phyloP scores from a whole-genome alignment of 2,888 invertebrate species.

The Lepidocyrtoides sp. region DNA sequence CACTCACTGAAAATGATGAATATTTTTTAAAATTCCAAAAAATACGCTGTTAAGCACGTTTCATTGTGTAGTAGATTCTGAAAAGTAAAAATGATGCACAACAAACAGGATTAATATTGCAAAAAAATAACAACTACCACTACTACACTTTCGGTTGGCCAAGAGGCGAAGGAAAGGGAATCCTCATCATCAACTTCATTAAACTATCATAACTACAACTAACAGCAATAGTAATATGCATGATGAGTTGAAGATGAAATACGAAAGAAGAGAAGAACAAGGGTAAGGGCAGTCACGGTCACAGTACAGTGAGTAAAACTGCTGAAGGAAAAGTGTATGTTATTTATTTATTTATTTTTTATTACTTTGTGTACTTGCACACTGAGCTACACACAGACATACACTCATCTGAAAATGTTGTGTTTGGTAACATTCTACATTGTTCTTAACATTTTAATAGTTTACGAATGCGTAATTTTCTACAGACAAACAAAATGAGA shows the following conservation, averaged over 20 bases:
- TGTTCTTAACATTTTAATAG: conserved; percentile 15
- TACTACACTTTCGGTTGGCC: conserved; percentile 13
- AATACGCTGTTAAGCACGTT: too few species aligned
- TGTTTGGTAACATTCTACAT: conserved; percentile 38
- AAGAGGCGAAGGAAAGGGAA: conserved; percentile 26
- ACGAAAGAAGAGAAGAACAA: conserved; percentile 9
- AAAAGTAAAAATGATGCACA: conserved; percentile 29
- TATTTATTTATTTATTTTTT: conserved; percentile 50
- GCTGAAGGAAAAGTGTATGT: conserved; percentile 65
- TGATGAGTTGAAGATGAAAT: not conserved
- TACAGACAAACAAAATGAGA: not conserved
- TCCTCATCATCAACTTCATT: not conserved
- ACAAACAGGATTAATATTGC: conserved; percentile 24
- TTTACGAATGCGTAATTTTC: not conserved
- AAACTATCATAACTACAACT: not conserved
- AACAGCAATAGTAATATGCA: conserved; percentile 9
- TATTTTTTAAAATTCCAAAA: too few species aligned
- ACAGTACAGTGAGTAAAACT: conserved; percentile 72
- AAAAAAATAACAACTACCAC: not conserved
- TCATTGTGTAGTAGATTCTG: conserved; percentile 11
- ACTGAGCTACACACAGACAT: too few species aligned
- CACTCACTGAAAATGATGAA: not conserved
- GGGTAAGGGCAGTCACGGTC: conserved; percentile 76
- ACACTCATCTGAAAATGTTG: not conserved
- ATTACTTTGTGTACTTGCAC: conserved; percentile 51